Base-by-base conservation (phyloP, 2,797 vertebrate species). In the Brachyrhaphis roseni region DNA sequence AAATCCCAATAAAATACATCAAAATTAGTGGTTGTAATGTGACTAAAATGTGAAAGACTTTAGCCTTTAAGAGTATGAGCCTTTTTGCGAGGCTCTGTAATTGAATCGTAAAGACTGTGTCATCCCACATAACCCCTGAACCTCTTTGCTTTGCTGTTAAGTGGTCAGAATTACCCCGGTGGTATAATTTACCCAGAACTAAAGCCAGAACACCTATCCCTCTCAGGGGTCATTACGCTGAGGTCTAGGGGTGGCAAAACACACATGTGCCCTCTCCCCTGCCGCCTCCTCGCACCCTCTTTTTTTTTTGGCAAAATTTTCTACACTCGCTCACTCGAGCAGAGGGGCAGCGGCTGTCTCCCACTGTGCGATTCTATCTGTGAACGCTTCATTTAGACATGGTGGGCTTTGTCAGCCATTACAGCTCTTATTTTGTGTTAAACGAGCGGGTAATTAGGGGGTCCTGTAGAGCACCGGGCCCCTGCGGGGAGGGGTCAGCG, bases 401-500 rank as follows among this genome's bases (percentile, higher is more conserved):
- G 78, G 87, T 86, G 85, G 83, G 87, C 89, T 93, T 93, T 88
- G 91, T 91, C 75, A 75, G 87, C 92, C 93, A 95, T 94, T 95
- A 94, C 91, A 90, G 86, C 90, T 93, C 90, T 76, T 89, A 94
- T 94, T 95, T 93, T 91, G 93, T 93, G 94, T 93, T 94, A 95
- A 94, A 96, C 88, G 89, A 93, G 91, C 89, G 87, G 86, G 90
- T 94, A 93, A 94, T 95, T 96, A 95, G 92, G 94, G 94, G 92
- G 94, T 94, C 90, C 93, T 90, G 80, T 80, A 85, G 85, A 87
- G 76, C 87, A 72, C 68, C 11, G 81, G 86, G 87, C 82, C 78
- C 78, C 84, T 83, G 26, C 57, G 74, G 79, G 84, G 85, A 88
- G 86, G 76, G 87, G 85, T 83, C 77, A 76, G 74, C 20, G 68